Conservation (phyloP, 2,113 vertebrate species). For the Chloebia gouldiae region DNA sequence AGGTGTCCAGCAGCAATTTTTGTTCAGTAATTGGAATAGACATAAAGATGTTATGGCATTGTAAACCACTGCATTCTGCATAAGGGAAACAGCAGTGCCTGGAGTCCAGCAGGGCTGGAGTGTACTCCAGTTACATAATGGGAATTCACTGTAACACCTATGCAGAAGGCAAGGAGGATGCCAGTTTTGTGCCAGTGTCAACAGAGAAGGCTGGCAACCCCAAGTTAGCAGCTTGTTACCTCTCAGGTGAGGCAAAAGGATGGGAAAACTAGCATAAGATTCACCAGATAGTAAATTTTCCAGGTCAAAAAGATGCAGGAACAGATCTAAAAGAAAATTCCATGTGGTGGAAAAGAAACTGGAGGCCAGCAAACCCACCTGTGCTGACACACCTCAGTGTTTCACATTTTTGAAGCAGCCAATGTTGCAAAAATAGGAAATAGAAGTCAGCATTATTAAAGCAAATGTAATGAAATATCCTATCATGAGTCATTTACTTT, state of each 20-base stretch:
- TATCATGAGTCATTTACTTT: background rate
- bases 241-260: background rate
- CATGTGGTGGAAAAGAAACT: background rate
- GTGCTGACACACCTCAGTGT: background rate
- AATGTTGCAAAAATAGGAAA: background rate
- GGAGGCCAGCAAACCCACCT: background rate
- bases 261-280: background rate
- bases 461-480: background rate
- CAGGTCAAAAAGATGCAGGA: background rate
- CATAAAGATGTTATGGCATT: background rate
- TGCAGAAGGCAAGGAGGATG: background rate
- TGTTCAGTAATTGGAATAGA: background rate
- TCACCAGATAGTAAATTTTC: background rate
- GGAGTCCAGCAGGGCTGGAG: background rate
- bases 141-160: background rate
- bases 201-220: background rate
- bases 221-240: background rate
- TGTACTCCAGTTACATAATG: background rate
- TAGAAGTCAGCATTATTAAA: background rate
- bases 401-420: background rate
- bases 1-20: background rate
- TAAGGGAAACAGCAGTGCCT: background rate
- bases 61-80: background rate
- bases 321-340: background rate
- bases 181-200: background rate